Conservation (phyloP, 37 sponge, comb jelly and placozoan species). For the Hexactinellida sp. region DNA sequence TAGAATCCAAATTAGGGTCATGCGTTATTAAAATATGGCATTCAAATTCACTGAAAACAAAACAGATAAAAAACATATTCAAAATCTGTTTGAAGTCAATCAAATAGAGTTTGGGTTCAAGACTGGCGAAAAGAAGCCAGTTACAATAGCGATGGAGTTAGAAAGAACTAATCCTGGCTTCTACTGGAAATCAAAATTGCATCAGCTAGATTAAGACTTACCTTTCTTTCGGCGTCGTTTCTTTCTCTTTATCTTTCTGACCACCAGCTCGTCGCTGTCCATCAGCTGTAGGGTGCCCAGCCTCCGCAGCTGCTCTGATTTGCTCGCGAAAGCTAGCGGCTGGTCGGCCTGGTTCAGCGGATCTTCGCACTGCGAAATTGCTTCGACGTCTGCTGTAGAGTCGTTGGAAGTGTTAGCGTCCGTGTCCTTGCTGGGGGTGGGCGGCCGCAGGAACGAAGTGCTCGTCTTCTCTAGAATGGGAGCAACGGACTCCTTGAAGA, state of each 20-base stretch:
- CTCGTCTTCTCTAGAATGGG: neutral
- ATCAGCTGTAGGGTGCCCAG: neutral
- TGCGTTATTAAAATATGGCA: too few species aligned
- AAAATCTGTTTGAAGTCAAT: too few species aligned
- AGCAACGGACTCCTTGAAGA: neutral
- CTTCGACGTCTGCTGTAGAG: neutral
- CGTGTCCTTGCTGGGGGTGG: neutral
- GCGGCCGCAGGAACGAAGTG: neutral
- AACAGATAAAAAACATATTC: too few species aligned
- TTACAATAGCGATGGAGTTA: too few species aligned
- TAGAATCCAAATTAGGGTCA: too few species aligned
- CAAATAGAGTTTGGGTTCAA: too few species aligned
- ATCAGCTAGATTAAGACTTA: neutral
- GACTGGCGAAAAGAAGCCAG: too few species aligned
- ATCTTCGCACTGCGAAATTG: neutral
- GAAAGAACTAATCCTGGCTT: too few species aligned
- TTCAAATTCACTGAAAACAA: too few species aligned
- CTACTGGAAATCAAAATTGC: neutral
- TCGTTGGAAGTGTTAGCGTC: neutral
- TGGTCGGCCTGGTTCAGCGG: neutral
- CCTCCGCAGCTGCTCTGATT: neutral
- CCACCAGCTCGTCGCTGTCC: neutral
- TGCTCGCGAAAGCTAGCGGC: slow-evolving; percentile 1
- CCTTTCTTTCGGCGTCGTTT: slow-evolving; percentile 4
- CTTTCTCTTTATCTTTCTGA: neutral